Base-by-base conservation (phyloP, 1,140 invertebrate genomes). In the Antheraea mylitta region DNA sequence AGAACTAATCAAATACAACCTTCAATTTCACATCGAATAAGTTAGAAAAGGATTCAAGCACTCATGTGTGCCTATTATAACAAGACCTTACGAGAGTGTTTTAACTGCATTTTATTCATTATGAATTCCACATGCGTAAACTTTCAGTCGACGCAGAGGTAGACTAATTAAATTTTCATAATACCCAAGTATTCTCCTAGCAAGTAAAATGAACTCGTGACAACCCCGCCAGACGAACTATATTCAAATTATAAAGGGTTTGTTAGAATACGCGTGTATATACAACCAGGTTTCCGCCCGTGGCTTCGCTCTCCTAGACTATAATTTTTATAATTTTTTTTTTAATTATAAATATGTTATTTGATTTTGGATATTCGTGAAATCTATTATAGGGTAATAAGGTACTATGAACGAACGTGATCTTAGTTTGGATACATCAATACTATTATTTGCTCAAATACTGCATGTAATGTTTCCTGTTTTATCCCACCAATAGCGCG, bases 161-260 rank as follows among this genome's bases (percentile, higher is more conserved):
- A 74, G 69, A 73, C 75, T 77, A 80, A 80, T 80, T 76, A 75
- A 77, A 80, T 80, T 80, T 80, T 77, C 78, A 80, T 76, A 77
- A 77, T 75, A 72, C 73, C 72, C 70, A 72, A 80, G 74, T 70
- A 74, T 75, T 75, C 70, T 70, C 22, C 73, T 71, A 73, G 67
- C 67, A 70, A 76, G 71, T 69, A 69, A 72, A 77, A 79, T 71
- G 68, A 73, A 70, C 67, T 38, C 61, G 66, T 63, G 64, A 18
- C 69, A 66, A 58, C 36, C 53, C 66, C 64, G 58, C 53, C 45
- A 53, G 45, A 53, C 45, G 45, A 53, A 53, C 45, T 53, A 53
- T 53, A 53, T 53, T 53, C 45, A 53, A 53, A 13, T 53, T 53
- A 53, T 53, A 53, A 13, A 53, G 37, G 61, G 61, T 37, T 63